These are phyloP conservation scores for Megalopta genalis DNA, from an alignment of 1,140 invertebrate genomes.

Conservation along the genomic window DNA sequence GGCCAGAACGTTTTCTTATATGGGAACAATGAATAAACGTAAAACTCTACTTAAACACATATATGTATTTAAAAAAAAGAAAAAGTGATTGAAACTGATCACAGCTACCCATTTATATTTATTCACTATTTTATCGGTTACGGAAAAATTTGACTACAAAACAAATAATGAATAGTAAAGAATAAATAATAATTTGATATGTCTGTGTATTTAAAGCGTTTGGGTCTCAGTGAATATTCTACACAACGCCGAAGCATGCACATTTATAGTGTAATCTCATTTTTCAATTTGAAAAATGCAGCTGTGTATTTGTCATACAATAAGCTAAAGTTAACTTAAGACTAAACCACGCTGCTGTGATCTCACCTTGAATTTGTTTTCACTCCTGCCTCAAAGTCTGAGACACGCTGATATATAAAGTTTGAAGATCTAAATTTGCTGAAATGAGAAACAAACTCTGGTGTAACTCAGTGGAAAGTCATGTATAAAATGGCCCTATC, in stretches of 20 bases:
- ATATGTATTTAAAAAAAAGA: conserved; percentile 3
- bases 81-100: conserved; percentile 58
- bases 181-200: conserved; percentile 60
- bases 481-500: conserved; percentile 76
- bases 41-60: conserved; percentile 50
- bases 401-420: conserved; percentile 83
- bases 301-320: conserved; percentile 72
- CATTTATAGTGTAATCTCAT: conserved; percentile 69
- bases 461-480: conserved; percentile 75
- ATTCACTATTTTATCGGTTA: conserved; percentile 58
- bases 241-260: conserved; percentile 73
- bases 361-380: conserved; percentile 82
- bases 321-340: conserved; percentile 78
- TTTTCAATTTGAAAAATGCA: conserved; percentile 64
- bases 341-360: conserved; percentile 77
- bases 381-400: conserved; percentile 82
- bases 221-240: conserved; percentile 66
- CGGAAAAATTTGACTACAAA: conserved; percentile 64
- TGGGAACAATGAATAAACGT: conserved; percentile 50
- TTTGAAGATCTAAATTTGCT: conserved; percentile 83
- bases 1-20: conserved; percentile 60
- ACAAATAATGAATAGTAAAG: conserved; percentile 58
- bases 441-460: conserved; percentile 81
- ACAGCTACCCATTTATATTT: conserved; percentile 63
- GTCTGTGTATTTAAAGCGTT: conserved; percentile 68